phyloP scores from a whole-genome alignment of 1,140 invertebrate species.

The Sinella curviseta region DNA sequence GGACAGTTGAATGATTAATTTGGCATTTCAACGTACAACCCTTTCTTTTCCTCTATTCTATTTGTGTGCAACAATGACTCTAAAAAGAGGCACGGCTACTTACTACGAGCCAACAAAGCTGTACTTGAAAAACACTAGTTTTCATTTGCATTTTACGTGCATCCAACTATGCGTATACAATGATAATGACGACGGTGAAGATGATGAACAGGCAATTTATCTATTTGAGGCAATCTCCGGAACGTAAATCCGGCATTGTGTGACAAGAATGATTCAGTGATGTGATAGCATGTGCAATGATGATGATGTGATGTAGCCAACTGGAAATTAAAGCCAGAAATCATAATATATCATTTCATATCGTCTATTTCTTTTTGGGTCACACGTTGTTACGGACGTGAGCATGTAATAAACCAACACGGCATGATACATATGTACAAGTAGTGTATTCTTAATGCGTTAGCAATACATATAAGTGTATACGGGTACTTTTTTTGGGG shows the following conservation, averaged over 20 bases:
- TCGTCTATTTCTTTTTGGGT: background rate
- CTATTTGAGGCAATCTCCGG: background rate
- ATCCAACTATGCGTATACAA: background rate
- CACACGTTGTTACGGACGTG: background rate
- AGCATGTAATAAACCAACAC: background rate
- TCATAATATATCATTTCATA: background rate
- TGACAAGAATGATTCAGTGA: background rate
- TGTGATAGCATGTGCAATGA: background rate
- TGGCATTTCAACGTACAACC: background rate
- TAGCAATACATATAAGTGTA: no score
- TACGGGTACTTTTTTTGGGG: background rate
- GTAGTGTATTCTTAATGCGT: no score
- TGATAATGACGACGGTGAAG: background rate
- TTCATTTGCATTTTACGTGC: background rate
- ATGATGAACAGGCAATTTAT: background rate
- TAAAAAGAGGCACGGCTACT: background rate
- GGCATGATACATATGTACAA: no score
- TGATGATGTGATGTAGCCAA: background rate
- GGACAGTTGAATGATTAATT: constrained; percentile 21
- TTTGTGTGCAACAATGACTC: background rate
- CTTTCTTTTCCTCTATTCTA: background rate
- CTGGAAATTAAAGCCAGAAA: constrained; percentile 1
- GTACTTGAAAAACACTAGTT: background rate
- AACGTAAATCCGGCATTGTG: background rate
- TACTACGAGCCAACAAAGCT: background rate